Evolutionary conservation across 2,888 invertebrate genomes (phyloP), one percentile per base, ranked within the genome.

Genomic region (Troides helena): DNA sequence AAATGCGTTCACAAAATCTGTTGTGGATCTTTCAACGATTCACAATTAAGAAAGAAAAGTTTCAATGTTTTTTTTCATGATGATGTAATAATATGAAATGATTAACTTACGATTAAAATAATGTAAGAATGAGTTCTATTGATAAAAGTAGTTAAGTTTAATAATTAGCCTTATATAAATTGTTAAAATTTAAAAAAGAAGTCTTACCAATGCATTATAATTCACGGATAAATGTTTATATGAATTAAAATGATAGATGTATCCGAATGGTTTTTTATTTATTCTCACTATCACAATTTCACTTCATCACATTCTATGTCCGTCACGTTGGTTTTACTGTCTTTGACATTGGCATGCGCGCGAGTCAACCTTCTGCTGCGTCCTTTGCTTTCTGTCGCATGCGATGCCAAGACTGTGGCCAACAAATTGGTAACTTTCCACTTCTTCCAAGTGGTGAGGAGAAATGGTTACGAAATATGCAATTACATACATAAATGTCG

Each of bases 361-460:
- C n/a, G 59, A 50, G 57, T 50, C 70, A 66, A 70, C 67, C 70
- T 70, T 67, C 53, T 43, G 46, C 60, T 50, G 61, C 63, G 70
- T 70, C 70, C 70, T 70, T 70, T 59, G 61, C 70, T 64, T 60
- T 64, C 67, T 64, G 70, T 67, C 64, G 50, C 67, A 70, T 60
- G 70, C 66, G 57, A 70, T 56, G 63, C 43, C 63, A 60, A 43
- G 10, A 23, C 56, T 67, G 67, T 63, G 25, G 39, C 67, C 46
- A 61, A 23, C 30, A 46, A 57, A 60, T 53, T 62, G 21, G 57
- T 53, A 61, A 67, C 70, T 70, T 70, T 70, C 70, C 70, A 70
- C 62, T 36, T 62, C 67, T 43, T 46, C 61, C 53, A 46, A 63
- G 61, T 57, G 67, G 63, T 57, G 67, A 60, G 66, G 64, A 67